A percentile compares a stretch with the other conserved stretches of the same genome.
Evolutionary conservation across 2,797 vertebrate genomes (phyloP).

Genomic region (Furcifer pardalis): DNA sequence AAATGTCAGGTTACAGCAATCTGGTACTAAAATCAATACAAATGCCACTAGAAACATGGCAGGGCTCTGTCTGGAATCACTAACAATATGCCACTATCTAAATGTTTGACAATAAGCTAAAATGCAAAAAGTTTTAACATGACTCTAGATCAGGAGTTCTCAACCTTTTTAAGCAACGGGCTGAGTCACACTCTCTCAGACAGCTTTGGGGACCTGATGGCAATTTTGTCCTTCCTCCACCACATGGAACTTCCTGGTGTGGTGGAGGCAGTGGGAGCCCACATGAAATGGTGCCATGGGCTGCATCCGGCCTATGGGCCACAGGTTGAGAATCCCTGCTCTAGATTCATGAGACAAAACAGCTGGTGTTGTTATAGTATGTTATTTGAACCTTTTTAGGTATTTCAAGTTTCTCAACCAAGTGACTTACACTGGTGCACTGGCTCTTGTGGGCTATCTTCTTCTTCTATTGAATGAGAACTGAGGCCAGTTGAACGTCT

Average conservation of each 20-base stretch:
- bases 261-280: no score
- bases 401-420: neutral
- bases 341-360: slow-evolving; percentile 19
- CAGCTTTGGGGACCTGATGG: no score
- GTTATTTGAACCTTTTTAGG: neutral
- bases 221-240: no score
- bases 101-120: slow-evolving; percentile 45
- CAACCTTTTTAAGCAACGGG: no score
- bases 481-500: neutral
- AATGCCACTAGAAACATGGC: slow-evolving; percentile 72
- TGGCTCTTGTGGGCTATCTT: neutral
- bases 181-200: no score
- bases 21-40: slow-evolving; percentile 75
- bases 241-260: no score
- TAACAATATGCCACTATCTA: slow-evolving; percentile 62
- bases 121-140: slow-evolving; percentile 31
- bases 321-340: no score
- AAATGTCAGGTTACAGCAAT: slow-evolving; percentile 67
- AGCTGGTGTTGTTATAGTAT: slow-evolving; percentile 16
- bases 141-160: no score
- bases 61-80: slow-evolving; percentile 59
- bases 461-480: no score
- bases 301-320: no score
- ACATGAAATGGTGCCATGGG: no score
- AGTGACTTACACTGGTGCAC: neutral